These are phyloP conservation scores for Noturus placidus DNA, from an alignment of 2,113 vertebrate genomes.

Conservation along the genomic window DNA sequence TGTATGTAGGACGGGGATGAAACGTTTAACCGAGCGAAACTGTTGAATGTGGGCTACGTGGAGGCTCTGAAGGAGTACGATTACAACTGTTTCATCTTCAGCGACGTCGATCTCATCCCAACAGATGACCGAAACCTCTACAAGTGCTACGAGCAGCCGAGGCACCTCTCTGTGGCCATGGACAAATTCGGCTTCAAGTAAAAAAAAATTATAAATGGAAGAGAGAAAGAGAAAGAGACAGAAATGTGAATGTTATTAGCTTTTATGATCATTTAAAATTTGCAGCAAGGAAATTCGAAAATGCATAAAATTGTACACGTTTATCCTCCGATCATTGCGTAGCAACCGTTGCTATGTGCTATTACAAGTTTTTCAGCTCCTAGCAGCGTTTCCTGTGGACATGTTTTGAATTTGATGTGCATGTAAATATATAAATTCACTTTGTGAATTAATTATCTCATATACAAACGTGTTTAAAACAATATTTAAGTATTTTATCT, in stretches of 20 bases:
- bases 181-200: conserved; percentile 85
- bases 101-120: conserved; percentile 82
- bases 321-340: not conserved
- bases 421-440: too few species aligned
- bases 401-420: too few species aligned
- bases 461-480: too few species aligned
- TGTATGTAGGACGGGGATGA: conserved; percentile 71
- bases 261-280: not conserved
- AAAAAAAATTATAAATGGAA: not conserved
- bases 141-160: conserved; percentile 78
- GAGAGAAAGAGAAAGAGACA: not conserved
- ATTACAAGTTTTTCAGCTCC: not conserved
- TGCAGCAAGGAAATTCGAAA: not conserved
- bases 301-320: not conserved
- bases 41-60: conserved; percentile 79
- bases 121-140: conserved; percentile 82
- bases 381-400: not conserved
- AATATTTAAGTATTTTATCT: too few species aligned
- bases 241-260: not conserved
- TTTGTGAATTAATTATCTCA: too few species aligned
- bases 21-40: conserved; percentile 83
- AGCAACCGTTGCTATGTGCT: not conserved
- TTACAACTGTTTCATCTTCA: conserved; percentile 84
- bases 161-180: conserved; percentile 84
- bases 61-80: conserved; percentile 82